Base-by-base conservation (phyloP, 2,113 vertebrate species). In the Percina caprodes region DNA sequence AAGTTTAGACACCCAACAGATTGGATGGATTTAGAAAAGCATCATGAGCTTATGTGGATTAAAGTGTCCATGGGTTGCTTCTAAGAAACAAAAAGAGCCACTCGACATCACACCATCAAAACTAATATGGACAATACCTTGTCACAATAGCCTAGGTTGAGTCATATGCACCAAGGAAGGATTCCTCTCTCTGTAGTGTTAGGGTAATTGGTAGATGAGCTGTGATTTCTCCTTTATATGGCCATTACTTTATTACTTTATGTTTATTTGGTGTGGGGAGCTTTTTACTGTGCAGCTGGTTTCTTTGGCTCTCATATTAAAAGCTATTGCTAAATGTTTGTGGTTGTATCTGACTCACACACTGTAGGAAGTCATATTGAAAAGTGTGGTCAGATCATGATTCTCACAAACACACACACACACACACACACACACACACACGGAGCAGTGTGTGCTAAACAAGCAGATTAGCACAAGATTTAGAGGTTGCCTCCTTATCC, bases 1-100 rank as follows among this genome's bases (percentile, higher is more conserved):
- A 86, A 92, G 85, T 86, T 83, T 54, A 91, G 87, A 82, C 85
- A 83, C 72, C 11, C 89, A 76, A 91, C 92, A 92, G 92, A 90
- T 90, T 92, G 90, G 86, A 78, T 91, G 92, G 89, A 83, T 92
- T 94, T 89, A 92, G 69, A 90, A 87, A 70, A 79, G 89, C 89
- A 89, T 81, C 90, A 84, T 23, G 46, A 88, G 88, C 69, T 92
- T 93, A 94, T 26, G 72, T 88, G 91, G 93, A 92, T 94, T 94
- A 92, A 89, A 91, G 84, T 74, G 80, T 82, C 30, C 60, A 48
- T 59, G 55, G 66, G 68, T 77, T 85, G 79, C 63, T 51, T 52
- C 84, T 54, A 68, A 89, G 78, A 65, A 78, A 62, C 33, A 85
- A 42, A 81, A 81, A 55, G 42, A 80, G 65, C 5, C 35, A 54